Evolutionary conservation across 2,113 vertebrate species (phyloP).

Genomic region (Chloroceryle aenea): DNA sequence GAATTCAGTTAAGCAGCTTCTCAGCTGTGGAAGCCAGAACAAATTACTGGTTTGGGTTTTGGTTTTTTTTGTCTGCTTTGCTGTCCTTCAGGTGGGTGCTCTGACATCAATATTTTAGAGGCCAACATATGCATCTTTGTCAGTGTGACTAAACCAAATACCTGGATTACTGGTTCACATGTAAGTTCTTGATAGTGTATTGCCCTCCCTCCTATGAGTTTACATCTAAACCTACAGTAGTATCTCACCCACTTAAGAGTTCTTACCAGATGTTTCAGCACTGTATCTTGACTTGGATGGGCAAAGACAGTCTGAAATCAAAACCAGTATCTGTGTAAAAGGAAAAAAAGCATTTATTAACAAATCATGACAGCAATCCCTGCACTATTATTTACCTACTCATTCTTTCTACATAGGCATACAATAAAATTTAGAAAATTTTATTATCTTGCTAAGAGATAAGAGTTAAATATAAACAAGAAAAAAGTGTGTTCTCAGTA

Average conservation of each 20-base stretch:
- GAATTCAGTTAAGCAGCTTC: background rate
- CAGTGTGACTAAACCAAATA: background rate
- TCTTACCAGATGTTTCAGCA: conserved; percentile 75
- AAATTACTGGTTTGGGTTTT: background rate
- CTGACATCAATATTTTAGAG: background rate
- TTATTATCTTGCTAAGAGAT: background rate
- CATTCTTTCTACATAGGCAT: background rate
- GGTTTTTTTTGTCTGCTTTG: background rate
- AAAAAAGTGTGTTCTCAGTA: background rate
- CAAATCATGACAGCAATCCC: background rate
- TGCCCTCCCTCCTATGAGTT: background rate
- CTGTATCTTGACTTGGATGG: conserved; percentile 72
- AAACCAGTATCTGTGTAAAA: conserved; percentile 79
- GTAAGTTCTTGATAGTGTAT: background rate
- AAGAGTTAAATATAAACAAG: conserved; percentile 11
- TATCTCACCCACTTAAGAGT: background rate
- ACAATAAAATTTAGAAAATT: background rate
- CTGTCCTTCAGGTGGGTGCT: background rate
- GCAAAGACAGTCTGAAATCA: conserved; percentile 85
- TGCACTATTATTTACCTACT: background rate
- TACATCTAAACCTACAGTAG: background rate
- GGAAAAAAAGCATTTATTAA: background rate
- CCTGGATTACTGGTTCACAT: background rate
- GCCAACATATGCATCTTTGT: background rate
- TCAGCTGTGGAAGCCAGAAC: background rate